A percentile compares a stretch with the other conserved stretches of the same genome.
Conservation (phyloP, 2,113 vertebrate genomes). For the Psilopogon haemacephalus region DNA sequence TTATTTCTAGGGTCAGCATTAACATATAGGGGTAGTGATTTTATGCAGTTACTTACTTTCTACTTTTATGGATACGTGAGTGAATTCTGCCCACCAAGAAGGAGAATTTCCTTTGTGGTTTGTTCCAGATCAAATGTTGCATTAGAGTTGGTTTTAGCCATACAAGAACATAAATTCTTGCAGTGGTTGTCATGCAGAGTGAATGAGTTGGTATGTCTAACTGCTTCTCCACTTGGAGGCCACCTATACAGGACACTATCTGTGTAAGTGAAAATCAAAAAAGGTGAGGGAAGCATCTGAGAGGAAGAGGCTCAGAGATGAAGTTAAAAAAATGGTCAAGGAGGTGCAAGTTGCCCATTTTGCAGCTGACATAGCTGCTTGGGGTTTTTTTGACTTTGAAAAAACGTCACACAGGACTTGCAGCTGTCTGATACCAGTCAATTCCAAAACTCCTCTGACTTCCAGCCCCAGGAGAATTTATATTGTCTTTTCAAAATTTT, state of each 20-base stretch:
- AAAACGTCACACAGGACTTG: neutral
- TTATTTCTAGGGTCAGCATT: fast-evolving
- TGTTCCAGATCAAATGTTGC: neutral
- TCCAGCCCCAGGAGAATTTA: neutral
- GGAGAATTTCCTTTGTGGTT: neutral
- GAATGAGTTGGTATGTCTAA: neutral
- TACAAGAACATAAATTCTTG: neutral
- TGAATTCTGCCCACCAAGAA: neutral
- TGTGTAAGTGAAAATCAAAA: neutral
- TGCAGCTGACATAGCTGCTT: neutral
- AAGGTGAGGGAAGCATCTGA: neutral
- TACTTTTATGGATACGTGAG: neutral
- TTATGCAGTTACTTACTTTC: neutral
- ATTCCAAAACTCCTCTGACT: neutral
- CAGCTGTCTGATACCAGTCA: neutral
- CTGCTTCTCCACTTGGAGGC: neutral
- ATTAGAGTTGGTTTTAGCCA: fast-evolving
- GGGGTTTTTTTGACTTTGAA: neutral
- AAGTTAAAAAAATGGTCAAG: neutral
- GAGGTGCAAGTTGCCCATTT: neutral
- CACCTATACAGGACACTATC: neutral
- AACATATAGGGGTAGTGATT: fast-evolving
- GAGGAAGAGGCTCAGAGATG: neutral
- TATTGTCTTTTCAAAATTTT: neutral
- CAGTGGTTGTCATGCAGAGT: fast-evolving